A percentile compares a stretch with the other conserved stretches of the same genome.
Evolutionary conservation across 2,797 vertebrate genomes (phyloP).

Genomic region (Halcyon badia): DNA sequence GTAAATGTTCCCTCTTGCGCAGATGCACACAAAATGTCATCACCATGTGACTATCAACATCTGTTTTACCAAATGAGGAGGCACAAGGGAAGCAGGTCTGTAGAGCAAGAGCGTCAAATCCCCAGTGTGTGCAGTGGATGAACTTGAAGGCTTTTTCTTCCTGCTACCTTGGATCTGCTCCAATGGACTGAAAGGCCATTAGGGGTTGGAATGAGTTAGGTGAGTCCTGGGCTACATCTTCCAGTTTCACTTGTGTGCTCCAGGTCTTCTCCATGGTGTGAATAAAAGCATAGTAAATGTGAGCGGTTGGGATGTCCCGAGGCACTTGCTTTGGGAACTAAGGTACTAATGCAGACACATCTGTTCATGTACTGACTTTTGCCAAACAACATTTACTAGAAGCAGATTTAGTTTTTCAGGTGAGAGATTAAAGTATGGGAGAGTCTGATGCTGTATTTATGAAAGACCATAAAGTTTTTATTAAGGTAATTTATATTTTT

Average conservation of each 20-base stretch:
- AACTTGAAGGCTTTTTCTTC: not conserved
- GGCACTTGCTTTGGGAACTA: fast-evolving
- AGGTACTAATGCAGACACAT: not conserved
- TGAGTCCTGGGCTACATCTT: not conserved
- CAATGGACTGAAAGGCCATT: not conserved
- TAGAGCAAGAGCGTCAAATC: not conserved
- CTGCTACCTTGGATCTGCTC: not conserved
- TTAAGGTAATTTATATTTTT: not conserved
- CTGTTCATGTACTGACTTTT: not conserved
- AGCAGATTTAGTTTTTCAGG: not conserved
- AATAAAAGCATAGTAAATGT: not conserved
- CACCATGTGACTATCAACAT: not conserved
- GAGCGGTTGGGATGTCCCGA: not conserved
- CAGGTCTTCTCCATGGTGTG: not conserved
- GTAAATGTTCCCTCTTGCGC: not conserved
- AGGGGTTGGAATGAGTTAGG: not conserved
- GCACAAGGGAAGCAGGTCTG: not conserved
- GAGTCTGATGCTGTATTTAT: not conserved
- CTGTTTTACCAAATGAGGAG: not conserved
- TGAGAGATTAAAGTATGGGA: not conserved
- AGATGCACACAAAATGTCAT: not conserved
- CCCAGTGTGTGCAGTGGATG: fast-evolving
- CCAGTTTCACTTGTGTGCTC: not conserved
- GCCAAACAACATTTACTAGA: not conserved
- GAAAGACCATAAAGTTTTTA: not conserved